Percentiles rank a stretch among this genome's conserved stretches.
Conservation (phyloP, 1,140 invertebrate species). For the Zaprionus kolodkinae region DNA sequence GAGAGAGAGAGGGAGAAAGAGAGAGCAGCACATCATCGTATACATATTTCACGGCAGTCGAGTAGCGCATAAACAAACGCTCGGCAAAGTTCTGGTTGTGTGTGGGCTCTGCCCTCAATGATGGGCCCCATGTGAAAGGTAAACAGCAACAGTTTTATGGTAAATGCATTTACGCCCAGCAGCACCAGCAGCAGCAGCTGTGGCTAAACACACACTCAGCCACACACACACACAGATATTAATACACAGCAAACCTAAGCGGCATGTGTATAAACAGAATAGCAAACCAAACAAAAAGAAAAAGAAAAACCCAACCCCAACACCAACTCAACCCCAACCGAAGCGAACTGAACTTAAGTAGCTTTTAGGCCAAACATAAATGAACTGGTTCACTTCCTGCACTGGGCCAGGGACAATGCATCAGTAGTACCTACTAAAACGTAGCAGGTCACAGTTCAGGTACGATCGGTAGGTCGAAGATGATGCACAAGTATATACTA, state of each 20-base stretch:
- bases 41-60: slow-evolving; percentile 12
- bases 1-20: background rate
- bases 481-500: slow-evolving; percentile 4
- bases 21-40: background rate
- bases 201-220: slow-evolving; percentile 37
- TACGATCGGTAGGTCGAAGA: slow-evolving; percentile 10
- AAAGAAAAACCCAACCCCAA: background rate
- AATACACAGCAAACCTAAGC: slow-evolving; percentile 24
- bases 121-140: slow-evolving; percentile 56
- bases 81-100: slow-evolving; percentile 16
- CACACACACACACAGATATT: slow-evolving; percentile 14
- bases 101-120: slow-evolving; percentile 43
- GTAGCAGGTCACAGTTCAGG: slow-evolving; percentile 34
- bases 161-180: slow-evolving; percentile 54
- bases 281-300: slow-evolving; percentile 36
- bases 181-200: slow-evolving; percentile 34
- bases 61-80: slow-evolving; percentile 38
- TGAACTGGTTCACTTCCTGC: slow-evolving; percentile 36
- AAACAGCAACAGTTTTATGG: slow-evolving; percentile 65
- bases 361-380: slow-evolving; percentile 25
- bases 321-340: background rate
- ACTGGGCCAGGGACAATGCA: slow-evolving; percentile 19
- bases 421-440: background rate
- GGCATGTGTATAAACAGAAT: slow-evolving; percentile 58
- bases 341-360: background rate